phyloP scores from a whole-genome alignment of 2,797 vertebrate species.

The Nyctibius grandis region DNA sequence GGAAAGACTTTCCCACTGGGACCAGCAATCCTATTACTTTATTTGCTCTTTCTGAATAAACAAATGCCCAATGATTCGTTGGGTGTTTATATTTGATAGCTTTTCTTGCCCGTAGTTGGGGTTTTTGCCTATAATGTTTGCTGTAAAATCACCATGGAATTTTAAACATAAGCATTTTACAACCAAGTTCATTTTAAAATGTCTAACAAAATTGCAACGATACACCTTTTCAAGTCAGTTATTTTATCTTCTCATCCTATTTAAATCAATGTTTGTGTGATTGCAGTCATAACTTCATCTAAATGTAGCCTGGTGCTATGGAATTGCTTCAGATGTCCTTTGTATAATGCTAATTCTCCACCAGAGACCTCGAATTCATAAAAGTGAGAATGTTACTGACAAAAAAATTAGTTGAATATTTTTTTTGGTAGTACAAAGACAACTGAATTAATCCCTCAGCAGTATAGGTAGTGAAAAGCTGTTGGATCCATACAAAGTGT shows the following conservation, averaged over 20 bases:
- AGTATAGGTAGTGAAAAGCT: not conserved
- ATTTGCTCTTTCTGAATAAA: not conserved
- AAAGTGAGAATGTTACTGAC: not conserved
- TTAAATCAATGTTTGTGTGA: not conserved
- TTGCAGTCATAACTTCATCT: not conserved
- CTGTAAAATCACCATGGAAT: not conserved
- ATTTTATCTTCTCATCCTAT: not conserved
- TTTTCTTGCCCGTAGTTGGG: not conserved
- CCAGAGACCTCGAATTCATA: not conserved
- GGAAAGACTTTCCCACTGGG: not conserved
- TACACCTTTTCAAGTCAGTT: not conserved
- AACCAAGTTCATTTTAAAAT: not conserved
- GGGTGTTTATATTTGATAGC: not conserved
- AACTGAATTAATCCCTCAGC: not conserved
- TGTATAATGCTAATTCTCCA: not conserved
- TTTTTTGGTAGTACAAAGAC: not conserved
- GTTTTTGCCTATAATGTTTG: not conserved
- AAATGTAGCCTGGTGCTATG: not conserved
- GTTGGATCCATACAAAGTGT: not conserved
- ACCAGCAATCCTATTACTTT: not conserved
- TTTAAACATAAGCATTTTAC: not conserved
- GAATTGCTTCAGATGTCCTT: not conserved
- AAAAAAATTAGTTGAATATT: not conserved
- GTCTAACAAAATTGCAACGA: not conserved
- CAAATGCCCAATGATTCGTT: not conserved